Conservation (phyloP, 2,797 vertebrate genomes). For the Dermochelys coriacea region DNA sequence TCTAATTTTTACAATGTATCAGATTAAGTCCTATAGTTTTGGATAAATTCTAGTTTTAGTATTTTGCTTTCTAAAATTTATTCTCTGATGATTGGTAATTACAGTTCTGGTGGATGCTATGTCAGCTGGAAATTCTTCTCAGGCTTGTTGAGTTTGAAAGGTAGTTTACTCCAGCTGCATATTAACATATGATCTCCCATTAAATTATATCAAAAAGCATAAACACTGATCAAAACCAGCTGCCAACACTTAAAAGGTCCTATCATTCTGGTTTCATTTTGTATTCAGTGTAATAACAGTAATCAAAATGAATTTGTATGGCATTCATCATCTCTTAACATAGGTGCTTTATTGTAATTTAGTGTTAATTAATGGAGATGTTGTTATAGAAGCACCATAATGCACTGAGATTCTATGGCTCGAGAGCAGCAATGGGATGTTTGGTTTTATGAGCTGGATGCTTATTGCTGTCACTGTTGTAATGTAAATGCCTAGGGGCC, state of each 20-base stretch:
- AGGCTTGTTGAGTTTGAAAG: conserved; percentile 64
- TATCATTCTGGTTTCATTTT: conserved; percentile 45
- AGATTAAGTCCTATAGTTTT: conserved; percentile 9
- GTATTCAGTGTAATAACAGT: conserved; percentile 51
- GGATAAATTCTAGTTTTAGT: not conserved
- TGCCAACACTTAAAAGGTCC: conserved; percentile 57
- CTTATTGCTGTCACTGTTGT: conserved; percentile 22
- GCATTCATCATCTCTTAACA: conserved; percentile 51
- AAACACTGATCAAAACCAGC: conserved; percentile 75
- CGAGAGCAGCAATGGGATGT: not conserved
- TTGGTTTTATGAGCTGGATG: conserved; percentile 32
- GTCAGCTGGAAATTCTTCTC: conserved; percentile 67
- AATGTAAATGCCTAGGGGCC: conserved; percentile 39
- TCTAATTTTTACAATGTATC: not conserved
- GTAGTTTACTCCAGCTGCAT: conserved; percentile 64
- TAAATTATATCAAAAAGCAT: conserved; percentile 68
- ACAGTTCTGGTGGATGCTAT: conserved; percentile 33
- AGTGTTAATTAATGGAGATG: conserved; percentile 49
- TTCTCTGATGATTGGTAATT: conserved; percentile 72
- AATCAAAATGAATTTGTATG: conserved; percentile 63
- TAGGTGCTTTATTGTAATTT: conserved; percentile 60
- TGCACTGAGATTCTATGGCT: conserved; percentile 27
- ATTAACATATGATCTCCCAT: conserved; percentile 70
- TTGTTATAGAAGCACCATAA: conserved; percentile 40
- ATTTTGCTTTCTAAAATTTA: conserved; percentile 37